Evolutionary conservation across 2,888 invertebrate genomes (phyloP).

Genomic region (Congeria kusceri): DNA sequence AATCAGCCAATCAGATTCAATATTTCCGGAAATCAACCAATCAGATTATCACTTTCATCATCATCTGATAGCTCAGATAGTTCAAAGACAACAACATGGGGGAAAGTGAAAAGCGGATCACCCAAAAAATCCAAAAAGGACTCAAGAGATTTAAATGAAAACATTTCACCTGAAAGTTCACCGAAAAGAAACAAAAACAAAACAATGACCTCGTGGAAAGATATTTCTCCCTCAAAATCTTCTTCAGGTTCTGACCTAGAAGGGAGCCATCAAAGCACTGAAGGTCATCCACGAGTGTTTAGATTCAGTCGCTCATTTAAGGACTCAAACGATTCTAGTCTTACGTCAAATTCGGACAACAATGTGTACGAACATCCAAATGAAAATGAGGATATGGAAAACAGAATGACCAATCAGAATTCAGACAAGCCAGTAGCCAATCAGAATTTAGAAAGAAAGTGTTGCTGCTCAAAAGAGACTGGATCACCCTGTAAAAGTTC

Average conservation of each 20-base stretch:
- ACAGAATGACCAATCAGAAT: slow-evolving; percentile 54
- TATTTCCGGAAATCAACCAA: slow-evolving; percentile 55
- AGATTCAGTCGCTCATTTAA: slow-evolving; percentile 50
- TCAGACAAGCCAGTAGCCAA: background rate
- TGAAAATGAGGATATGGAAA: slow-evolving; percentile 69
- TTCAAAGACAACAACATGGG: slow-evolving; percentile 61
- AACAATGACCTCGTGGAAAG: slow-evolving; percentile 73
- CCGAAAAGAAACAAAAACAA: slow-evolving; percentile 54
- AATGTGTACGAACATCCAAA: slow-evolving; percentile 37
- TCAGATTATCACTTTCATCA: slow-evolving; percentile 55
- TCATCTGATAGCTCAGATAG: slow-evolving; percentile 56
- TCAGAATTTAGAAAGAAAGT: slow-evolving; percentile 62
- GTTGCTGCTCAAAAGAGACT: slow-evolving; percentile 56
- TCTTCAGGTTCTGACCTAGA: slow-evolving; percentile 55
- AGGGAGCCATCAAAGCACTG: slow-evolving; percentile 49
- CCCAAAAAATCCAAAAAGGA: slow-evolving; percentile 47
- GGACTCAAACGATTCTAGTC: slow-evolving; percentile 45
- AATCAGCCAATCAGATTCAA: slow-evolving; percentile 42
- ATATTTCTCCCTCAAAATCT: slow-evolving; percentile 74
- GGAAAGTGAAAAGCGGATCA: slow-evolving; percentile 50
- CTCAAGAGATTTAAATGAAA: slow-evolving; percentile 19
- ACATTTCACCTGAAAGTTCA: slow-evolving; percentile 46
- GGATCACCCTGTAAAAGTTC: slow-evolving; percentile 52
- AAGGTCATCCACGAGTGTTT: slow-evolving; percentile 33
- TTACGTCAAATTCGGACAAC: slow-evolving; percentile 53